Evolutionary conservation across 1,140 invertebrate genomes (phyloP), one percentile per base, ranked within the genome.

Genomic region (Heliconius eleuchia): DNA sequence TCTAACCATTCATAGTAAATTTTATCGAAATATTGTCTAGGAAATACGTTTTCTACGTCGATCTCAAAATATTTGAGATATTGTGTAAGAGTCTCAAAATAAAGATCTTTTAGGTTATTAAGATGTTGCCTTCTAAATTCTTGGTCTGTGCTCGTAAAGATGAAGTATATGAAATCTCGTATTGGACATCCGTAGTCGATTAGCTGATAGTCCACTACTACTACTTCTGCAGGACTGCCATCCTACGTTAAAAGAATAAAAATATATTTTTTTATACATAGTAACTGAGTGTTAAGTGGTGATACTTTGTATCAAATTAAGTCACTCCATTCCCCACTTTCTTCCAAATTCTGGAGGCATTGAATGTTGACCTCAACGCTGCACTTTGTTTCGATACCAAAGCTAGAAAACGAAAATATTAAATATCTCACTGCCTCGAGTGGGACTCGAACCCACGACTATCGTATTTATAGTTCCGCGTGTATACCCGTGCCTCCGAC

Each of bases 171-270:
- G 1, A 92, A 80, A 66, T 92, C 90, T 27, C 76, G 76, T 1
- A 91, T 30, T 0, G 89, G 89, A 72, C 74, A 83, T 2, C 88
- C 88, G 23, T 23, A 92, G 72, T 82, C 79, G 7, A 87, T 39
- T 1, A 86, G 11, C 39, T 92, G 90, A 39, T 86, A 91, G 73
- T 92, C 90, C 2, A 92, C 77, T 75, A 83, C 74, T 3, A 90
- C 77, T 0, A 88, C 76, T 70, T 85, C 82, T 30, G 42, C 76
- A 39, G 83, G 52, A 55, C 83, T 80, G 7, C 86, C 86, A 27
- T 91, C 77, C 89, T 89, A 83, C 16, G 16, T 46, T 46, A 16
- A 46, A 0, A 46, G 11, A 42, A 46, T 3, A 13, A 13, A 13
- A 13, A 46, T 2, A 46, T 13, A 46, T 46, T 13, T 42, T 3